These are phyloP conservation scores for Drosophila formosana DNA, from an alignment of 2,888 invertebrate genomes.

Conservation along the genomic window DNA sequence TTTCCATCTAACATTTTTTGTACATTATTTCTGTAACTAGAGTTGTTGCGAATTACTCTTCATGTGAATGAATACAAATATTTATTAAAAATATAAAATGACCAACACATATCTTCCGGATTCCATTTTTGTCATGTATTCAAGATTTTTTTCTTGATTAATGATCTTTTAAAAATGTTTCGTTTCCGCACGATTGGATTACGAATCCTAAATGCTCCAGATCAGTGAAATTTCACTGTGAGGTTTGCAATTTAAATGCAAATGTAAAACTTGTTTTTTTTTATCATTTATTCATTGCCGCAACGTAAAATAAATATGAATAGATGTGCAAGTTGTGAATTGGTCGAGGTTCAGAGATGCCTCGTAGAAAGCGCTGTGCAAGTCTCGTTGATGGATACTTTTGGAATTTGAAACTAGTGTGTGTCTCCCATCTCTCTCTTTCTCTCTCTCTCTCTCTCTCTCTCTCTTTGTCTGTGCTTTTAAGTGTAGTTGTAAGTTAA, in stretches of 20 bases:
- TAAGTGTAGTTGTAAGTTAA: neutral
- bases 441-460: neutral
- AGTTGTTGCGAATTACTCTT: no score
- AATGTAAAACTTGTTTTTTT: neutral
- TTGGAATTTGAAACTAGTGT: constrained; percentile 28
- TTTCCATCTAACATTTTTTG: no score
- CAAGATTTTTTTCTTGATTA: no score
- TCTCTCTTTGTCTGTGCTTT: neutral
- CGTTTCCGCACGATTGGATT: no score
- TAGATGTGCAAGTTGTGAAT: constrained; percentile 1
- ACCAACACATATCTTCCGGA: no score
- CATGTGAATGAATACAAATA: no score
- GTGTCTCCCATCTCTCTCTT: neutral
- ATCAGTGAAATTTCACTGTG: neutral
- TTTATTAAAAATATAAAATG: no score
- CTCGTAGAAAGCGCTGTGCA: constrained; percentile 26
- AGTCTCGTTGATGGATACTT: constrained; percentile 20
- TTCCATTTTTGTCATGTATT: no score
- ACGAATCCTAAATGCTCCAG: no score
- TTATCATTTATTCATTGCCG: constrained; percentile 43
- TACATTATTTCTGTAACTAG: no score
- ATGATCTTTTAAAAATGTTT: no score
- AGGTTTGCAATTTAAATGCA: neutral
- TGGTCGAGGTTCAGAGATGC: constrained; percentile 4
- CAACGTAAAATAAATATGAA: constrained; percentile 40